Percentiles rank a stretch among this genome's conserved stretches.
phyloP scores from a whole-genome alignment of 2,797 vertebrate species.

The Artibeus lituratus region DNA sequence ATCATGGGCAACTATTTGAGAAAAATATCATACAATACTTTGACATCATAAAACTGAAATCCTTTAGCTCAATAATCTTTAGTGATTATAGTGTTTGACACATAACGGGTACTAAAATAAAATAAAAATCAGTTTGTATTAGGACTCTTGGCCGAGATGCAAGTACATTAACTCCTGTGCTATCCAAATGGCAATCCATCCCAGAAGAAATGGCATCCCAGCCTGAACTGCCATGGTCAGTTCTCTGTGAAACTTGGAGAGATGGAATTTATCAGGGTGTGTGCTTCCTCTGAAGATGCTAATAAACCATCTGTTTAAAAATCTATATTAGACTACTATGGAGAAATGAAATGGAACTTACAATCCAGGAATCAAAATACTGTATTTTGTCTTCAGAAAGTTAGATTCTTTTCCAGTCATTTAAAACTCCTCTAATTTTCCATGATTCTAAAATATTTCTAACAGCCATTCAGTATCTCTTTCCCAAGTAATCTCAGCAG shows the following conservation, averaged over 20 bases:
- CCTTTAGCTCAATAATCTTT: neutral
- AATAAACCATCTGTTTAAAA: neutral
- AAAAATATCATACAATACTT: neutral
- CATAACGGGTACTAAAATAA: neutral
- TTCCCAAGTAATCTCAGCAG: neutral
- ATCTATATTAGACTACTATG: neutral
- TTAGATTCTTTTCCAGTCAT: neutral
- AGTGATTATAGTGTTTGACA: neutral
- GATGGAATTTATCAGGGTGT: neutral
- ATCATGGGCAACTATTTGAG: neutral
- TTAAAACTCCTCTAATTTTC: neutral
- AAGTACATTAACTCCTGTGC: neutral
- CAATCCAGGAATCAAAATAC: neutral
- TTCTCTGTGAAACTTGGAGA: neutral
- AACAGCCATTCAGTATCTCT: neutral
- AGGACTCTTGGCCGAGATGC: neutral
- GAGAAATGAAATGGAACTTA: neutral
- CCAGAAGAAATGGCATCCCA: neutral
- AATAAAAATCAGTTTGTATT: neutral
- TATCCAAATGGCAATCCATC: neutral
- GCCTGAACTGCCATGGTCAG: neutral
- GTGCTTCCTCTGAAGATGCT: neutral
- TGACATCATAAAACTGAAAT: neutral
- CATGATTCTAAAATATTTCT: neutral
- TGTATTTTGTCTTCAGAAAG: neutral